These are phyloP conservation scores for Tadarida brasiliensis DNA, from an alignment of 2,797 vertebrate genomes.

Conservation along the genomic window DNA sequence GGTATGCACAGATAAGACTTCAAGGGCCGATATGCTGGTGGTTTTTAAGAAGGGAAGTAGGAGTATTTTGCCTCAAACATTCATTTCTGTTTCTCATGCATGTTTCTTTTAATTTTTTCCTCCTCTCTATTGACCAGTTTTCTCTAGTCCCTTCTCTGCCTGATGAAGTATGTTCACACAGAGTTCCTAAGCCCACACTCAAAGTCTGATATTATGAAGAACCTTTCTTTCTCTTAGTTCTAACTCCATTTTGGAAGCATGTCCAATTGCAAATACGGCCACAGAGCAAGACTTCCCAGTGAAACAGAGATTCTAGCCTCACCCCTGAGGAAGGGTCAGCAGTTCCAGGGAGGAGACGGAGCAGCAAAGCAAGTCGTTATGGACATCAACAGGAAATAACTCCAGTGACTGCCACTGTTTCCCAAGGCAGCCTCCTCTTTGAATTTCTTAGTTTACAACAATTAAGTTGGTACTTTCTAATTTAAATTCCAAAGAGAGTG, in stretches of 20 bases:
- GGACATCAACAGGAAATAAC: neutral
- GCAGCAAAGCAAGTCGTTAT: neutral
- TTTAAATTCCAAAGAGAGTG: neutral
- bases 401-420: neutral
- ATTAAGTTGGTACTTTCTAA: neutral
- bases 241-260: neutral
- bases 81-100: neutral
- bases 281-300: neutral
- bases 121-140: neutral
- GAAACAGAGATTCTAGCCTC: neutral
- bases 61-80: neutral
- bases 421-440: neutral
- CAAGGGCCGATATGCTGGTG: neutral
- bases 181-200: neutral
- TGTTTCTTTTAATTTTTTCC: neutral
- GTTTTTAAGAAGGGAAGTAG: neutral
- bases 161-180: neutral
- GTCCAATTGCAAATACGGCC: neutral
- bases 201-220: neutral
- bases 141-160: neutral
- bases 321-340: neutral
- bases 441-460: neutral
- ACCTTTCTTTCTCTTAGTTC: neutral
- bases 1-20: neutral
- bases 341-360: neutral